Conservation (phyloP, 2,113 vertebrate species). For the Phaethornis superciliosus region DNA sequence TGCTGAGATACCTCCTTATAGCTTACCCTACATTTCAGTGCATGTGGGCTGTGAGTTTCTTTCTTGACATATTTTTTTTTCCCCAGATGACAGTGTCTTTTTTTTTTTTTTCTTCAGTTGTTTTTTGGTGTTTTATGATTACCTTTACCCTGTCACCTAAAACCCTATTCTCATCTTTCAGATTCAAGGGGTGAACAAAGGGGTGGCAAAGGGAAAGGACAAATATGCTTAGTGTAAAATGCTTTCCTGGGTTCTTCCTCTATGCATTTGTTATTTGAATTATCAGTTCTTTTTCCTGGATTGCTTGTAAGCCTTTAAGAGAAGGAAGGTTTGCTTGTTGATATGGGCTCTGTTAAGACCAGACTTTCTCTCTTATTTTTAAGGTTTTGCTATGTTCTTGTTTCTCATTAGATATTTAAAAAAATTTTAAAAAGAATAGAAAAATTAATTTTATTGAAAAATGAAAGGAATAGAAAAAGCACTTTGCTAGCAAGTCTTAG, state of each 20-base stretch:
- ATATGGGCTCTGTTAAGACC: neutral
- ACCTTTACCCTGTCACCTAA: neutral
- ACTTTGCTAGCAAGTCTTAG: neutral
- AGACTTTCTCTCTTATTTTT: neutral
- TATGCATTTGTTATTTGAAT: neutral
- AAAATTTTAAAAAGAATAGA: accelerated
- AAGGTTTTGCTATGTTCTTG: neutral
- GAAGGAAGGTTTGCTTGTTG: neutral
- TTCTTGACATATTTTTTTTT: neutral
- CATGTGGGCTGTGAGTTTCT: neutral
- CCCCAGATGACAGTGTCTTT: accelerated
- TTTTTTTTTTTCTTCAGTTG: neutral
- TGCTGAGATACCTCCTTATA: neutral
- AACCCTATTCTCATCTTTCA: accelerated
- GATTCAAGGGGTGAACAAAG: neutral
- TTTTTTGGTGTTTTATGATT: neutral
- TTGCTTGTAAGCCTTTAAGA: neutral
- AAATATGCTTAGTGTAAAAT: neutral
- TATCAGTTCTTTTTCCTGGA: neutral
- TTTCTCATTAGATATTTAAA: neutral
- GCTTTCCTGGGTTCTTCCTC: neutral
- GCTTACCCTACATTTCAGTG: neutral
- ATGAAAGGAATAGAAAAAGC: neutral
- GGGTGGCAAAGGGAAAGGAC: neutral
- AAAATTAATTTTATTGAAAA: neutral